Base-by-base conservation (phyloP, 2,113 vertebrate species). In the Oriolus oriolus region DNA sequence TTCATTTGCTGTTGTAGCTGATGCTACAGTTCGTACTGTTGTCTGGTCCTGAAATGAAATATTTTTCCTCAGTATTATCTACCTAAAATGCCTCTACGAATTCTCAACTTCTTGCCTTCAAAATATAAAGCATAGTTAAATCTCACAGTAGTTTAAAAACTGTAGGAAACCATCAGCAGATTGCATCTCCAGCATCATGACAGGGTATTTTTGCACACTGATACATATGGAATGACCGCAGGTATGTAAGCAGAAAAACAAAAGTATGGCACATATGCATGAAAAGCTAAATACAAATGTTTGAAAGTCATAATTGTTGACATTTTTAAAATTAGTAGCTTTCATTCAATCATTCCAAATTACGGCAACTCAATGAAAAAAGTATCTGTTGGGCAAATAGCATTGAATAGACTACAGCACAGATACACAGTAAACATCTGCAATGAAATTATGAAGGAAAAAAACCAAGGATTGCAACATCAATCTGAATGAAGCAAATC, bases 1-100 rank as follows among this genome's bases (percentile, higher is more conserved):
- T 98, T 99, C 99, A 97, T 99, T 99, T 98, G 98, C 96, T 90
- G 97, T 98, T 77, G 98, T 97, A 93, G 98, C 98, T 85, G 99
- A 99, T 93, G 98, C 98, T 97, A 98, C 98, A 70, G 99, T 99
- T 98, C 99, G 98, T 98, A 99, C 98, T 93, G 99, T 99, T 97
- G 99, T 99, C 98, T 98, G 98, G 93, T 98, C 98, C 98, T 98
- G 97, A 91, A 98, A 98, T 97, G 96, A 98, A 98, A 98, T 94
- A 98, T 97, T 98, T 97, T 96, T 97, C 97, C 96, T 98, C 98
- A 98, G 98, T 98, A 97, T 93, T 92, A 96, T 96, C 97, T 97
- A 96, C 87, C 94, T 97, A 92, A 73, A 90, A 94, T 39, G 89
- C 84, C 95, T 90, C 75, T 88, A 97, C 1, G 66, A 96, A 77